Percentiles rank a stretch among this genome's conserved stretches.
Conservation (phyloP, 2,113 vertebrate genomes). For the human region GRCh38 chr13:49206001-49206500, state of each 20-base stretch:
- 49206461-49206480: background rate
- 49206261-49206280: background rate
- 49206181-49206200: background rate
- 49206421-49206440: too few relatives aligned
- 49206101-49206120: background rate
- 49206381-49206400: too few relatives aligned
- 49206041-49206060: background rate
- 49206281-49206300: background rate
- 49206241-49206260: background rate
- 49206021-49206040: background rate
- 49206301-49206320: background rate
- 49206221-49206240: background rate
- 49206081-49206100: background rate
- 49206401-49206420: too few relatives aligned
- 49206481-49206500: background rate
- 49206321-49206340: background rate
- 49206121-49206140: background rate
- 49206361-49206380: too few relatives aligned
- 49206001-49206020: background rate
- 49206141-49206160: background rate
- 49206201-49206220: background rate
- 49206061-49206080: background rate
- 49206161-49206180: background rate
- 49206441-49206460: too few relatives aligned
- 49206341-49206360: too few relatives aligned